Evolutionary conservation across 1,140 invertebrate species (phyloP).

Genomic region (Goniozus legneri): DNA sequence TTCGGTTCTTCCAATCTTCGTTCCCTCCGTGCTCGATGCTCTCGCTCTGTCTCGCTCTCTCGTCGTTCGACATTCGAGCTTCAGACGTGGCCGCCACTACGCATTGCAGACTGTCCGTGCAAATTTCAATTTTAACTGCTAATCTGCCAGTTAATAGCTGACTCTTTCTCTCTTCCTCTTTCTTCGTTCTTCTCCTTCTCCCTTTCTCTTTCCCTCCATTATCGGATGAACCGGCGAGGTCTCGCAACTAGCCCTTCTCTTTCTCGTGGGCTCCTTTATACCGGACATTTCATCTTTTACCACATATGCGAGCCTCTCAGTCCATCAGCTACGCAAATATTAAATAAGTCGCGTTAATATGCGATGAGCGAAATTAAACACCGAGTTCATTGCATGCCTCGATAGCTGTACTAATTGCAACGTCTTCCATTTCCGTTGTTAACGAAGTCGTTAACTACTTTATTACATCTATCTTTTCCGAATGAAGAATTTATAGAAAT

Average conservation of each 20-base stretch:
- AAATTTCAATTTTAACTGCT: slow-evolving; percentile 58
- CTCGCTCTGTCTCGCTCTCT: slow-evolving; percentile 21
- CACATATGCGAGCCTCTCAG: background rate
- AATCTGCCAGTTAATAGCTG: slow-evolving; percentile 55
- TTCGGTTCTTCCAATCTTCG: slow-evolving; percentile 50
- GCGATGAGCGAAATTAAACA: no score
- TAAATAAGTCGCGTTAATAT: no score
- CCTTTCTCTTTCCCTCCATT: slow-evolving; percentile 17
- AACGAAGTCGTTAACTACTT: no score
- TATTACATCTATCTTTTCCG: no score
- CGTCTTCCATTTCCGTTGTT: no score
- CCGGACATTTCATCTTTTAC: no score
- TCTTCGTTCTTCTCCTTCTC: slow-evolving; percentile 17
- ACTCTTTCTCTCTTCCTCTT: no score
- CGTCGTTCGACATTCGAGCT: slow-evolving; percentile 22
- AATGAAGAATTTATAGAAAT: no score
- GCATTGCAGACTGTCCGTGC: slow-evolving; percentile 54
- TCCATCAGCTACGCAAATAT: no score
- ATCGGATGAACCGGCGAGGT: background rate
- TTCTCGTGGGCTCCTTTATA: no score
- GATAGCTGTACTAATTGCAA: no score
- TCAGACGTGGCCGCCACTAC: slow-evolving; percentile 35
- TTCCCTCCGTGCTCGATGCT: slow-evolving; percentile 12
- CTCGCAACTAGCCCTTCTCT: background rate
- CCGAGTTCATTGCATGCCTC: no score